These are phyloP conservation scores for Rhinolophus ferrumequinum DNA, from an alignment of 2,113 vertebrate genomes.

Conservation along the genomic window DNA sequence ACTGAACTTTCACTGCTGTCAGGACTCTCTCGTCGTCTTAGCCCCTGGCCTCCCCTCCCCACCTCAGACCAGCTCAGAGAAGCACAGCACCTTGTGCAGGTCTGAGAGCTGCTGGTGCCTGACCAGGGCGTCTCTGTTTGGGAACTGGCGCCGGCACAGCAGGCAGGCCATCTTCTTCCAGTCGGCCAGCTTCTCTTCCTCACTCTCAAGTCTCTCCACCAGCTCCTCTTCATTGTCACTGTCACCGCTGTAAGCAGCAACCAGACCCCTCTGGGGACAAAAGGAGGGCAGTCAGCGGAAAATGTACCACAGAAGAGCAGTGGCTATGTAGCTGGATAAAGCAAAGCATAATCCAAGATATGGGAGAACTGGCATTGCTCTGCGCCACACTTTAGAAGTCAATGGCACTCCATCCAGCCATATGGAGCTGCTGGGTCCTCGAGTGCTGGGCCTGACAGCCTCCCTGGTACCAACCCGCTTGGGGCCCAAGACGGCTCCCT, in stretches of 20 bases:
- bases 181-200: constrained; percentile 94
- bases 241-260: constrained; percentile 98
- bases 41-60: neutral
- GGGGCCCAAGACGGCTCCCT: neutral
- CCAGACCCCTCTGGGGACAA: constrained; percentile 90
- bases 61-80: neutral
- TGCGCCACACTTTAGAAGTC: neutral
- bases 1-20: neutral
- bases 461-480: neutral
- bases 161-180: constrained; percentile 98
- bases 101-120: constrained; percentile 98
- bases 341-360: neutral
- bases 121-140: constrained; percentile 94
- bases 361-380: neutral
- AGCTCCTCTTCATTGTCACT: constrained; percentile 96
- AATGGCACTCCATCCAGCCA: neutral
- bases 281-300: neutral
- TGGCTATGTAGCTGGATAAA: neutral
- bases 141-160: constrained; percentile 96
- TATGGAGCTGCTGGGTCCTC: neutral
- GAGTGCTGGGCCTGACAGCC: neutral
- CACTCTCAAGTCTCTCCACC: constrained; percentile 88
- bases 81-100: constrained; percentile 92
- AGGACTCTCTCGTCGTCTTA: neutral
- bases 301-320: neutral